Conservation (phyloP, 2,888 invertebrate species). For the Cataglyphis livida region DNA sequence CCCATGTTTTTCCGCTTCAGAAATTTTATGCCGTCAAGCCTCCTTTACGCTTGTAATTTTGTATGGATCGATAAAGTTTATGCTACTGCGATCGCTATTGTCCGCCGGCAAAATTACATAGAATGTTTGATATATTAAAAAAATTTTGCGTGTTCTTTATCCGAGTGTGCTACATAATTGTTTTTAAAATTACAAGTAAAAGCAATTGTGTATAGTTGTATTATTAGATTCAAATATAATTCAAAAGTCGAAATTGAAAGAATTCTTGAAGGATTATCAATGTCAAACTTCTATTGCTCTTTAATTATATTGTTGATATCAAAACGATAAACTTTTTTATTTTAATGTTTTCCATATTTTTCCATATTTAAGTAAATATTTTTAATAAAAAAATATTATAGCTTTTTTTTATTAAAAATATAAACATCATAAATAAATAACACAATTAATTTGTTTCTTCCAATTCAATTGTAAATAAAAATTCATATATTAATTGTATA, state of each 20-base stretch:
- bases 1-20: constrained; percentile 1
- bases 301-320: constrained; percentile 5
- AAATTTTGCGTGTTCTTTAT: background rate
- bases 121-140: constrained; percentile 3
- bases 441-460: no score
- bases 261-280: constrained; percentile 12
- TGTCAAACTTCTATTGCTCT: constrained; percentile 13
- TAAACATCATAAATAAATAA: background rate
- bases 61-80: constrained; percentile 53
- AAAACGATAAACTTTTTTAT: background rate
- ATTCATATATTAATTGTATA: no score
- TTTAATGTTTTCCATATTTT: background rate
- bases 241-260: background rate
- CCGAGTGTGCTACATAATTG: background rate
- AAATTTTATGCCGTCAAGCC: background rate
- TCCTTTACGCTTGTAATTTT: constrained; percentile 46
- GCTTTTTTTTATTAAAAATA: background rate
- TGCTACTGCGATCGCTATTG: background rate
- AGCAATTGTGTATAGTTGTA: background rate
- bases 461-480: background rate
- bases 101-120: constrained; percentile 15
- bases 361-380: background rate
- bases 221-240: background rate
- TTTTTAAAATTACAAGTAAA: constrained; percentile 13
- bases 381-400: background rate